Evolutionary conservation across 2,888 invertebrate genomes (phyloP).

Genomic region (Suillia variegata): DNA sequence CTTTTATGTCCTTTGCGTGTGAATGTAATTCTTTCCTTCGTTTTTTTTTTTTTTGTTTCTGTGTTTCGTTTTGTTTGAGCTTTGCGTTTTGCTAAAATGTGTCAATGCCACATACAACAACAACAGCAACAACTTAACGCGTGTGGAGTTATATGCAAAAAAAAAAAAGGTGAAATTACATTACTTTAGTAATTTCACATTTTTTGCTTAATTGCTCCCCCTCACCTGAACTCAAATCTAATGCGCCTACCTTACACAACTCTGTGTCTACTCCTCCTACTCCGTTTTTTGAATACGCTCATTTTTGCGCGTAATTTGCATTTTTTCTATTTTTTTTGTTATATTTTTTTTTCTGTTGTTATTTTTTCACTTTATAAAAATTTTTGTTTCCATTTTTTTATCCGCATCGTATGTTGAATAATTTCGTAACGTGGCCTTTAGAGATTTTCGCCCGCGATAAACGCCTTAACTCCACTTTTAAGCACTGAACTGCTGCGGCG

Average conservation of each 20-base stretch:
- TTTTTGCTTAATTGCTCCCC: not conserved
- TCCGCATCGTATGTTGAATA: conserved; percentile 39
- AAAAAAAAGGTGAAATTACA: not conserved
- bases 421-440: conserved; percentile 54
- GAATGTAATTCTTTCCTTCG: not conserved
- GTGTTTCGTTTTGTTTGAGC: not conserved
- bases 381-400: no score
- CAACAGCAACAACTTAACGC: conserved; percentile 3
- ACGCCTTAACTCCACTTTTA: conserved; percentile 21
- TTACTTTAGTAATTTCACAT: not conserved
- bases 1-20: conserved; percentile 47
- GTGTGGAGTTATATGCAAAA: conserved; percentile 3
- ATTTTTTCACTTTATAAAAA: not conserved
- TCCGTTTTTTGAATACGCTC: not conserved
- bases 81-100: conserved; percentile 18
- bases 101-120: conserved; percentile 25
- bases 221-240: no score
- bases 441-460: conserved; percentile 46
- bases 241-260: no score
- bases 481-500: no score
- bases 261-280: not conserved
- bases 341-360: not conserved
- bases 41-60: not conserved
- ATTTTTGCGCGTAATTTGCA: not conserved
- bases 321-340: not conserved